Conservation (phyloP, 2,797 vertebrate genomes). For the Amblyraja radiata region DNA sequence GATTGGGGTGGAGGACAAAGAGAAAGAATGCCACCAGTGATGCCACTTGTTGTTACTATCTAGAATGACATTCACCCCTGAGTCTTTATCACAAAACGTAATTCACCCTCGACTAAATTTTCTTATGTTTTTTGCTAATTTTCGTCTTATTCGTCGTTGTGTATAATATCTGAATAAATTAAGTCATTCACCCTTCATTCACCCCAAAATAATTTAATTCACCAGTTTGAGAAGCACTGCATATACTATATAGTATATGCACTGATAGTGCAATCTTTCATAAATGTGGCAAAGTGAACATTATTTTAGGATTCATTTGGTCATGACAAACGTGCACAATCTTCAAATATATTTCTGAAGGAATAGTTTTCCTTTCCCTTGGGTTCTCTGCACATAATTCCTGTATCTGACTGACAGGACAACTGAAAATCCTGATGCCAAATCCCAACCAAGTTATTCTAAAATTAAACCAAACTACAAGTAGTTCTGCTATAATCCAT, state of each 20-base stretch:
- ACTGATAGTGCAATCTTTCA: neutral
- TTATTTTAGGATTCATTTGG: neutral
- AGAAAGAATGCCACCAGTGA: neutral
- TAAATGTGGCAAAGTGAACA: neutral
- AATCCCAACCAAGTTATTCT: neutral
- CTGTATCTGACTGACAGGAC: neutral
- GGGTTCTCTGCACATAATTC: neutral
- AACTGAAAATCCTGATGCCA: neutral
- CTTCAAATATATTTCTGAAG: neutral
- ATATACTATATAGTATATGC: neutral
- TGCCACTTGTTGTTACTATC: neutral
- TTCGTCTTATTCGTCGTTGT: no score
- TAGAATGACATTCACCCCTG: neutral
- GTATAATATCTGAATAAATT: no score
- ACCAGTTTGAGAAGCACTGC: no score
- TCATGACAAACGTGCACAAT: neutral
- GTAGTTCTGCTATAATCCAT: no score
- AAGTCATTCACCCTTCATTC: no score
- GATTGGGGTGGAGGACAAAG: neutral
- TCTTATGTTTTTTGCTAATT: no score
- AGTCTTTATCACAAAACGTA: no score
- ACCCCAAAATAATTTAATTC: no score
- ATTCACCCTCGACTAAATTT: no score
- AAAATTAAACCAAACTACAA: neutral
- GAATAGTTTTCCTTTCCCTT: neutral